phyloP scores from a whole-genome alignment of 1,140 invertebrate genomes.

The Drosophila kikkawai region DNA sequence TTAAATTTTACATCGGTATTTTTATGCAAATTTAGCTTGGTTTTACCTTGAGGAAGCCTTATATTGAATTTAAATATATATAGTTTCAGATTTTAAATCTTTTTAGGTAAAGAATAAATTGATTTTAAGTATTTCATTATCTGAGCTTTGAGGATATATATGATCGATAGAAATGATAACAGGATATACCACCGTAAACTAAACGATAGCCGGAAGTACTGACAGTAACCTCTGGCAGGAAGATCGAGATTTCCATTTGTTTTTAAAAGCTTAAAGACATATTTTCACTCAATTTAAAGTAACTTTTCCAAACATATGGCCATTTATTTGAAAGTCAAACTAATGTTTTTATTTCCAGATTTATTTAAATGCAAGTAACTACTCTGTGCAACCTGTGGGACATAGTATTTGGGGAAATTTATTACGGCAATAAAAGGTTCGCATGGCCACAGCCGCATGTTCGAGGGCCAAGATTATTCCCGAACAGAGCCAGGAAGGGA shows the following conservation, averaged over 20 bases:
- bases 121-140: background rate
- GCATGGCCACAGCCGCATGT: conserved; percentile 9
- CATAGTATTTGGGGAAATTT: conserved; percentile 20
- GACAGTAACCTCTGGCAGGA: background rate
- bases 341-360: conserved; percentile 6
- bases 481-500: conserved; percentile 12
- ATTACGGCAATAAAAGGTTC: conserved; percentile 23
- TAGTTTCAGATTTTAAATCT: background rate
- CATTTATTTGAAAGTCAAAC: background rate
- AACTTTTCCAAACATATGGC: background rate
- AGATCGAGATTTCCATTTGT: too few relatives aligned
- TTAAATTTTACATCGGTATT: conserved; percentile 17
- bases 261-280: background rate
- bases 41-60: background rate
- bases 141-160: background rate
- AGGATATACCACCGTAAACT: background rate
- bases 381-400: conserved; percentile 9
- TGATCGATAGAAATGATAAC: background rate
- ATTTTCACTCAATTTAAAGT: background rate
- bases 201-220: background rate
- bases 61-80: conserved; percentile 7
- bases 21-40: conserved; percentile 1
- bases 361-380: conserved; percentile 26
- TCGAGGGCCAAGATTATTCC: conserved; percentile 20
- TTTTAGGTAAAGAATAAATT: background rate